phyloP scores from a whole-genome alignment of 1,140 invertebrate species.

The Drosophila bocki region DNA sequence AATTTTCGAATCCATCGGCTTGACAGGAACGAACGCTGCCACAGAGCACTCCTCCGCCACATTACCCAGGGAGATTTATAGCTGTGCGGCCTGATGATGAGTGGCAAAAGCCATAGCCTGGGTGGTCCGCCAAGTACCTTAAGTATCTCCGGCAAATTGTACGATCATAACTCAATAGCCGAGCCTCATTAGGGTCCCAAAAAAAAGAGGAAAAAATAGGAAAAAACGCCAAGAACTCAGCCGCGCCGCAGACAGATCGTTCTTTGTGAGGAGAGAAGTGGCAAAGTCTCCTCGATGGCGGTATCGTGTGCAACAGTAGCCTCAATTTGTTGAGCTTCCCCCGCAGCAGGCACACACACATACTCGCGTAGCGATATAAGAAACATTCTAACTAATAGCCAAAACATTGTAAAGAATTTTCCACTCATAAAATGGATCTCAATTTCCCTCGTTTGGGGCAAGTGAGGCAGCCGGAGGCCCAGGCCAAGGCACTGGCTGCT shows the following conservation, averaged over 20 bases:
- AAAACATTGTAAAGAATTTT: conserved; percentile 51
- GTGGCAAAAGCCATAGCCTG: conserved; percentile 49
- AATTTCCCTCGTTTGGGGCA: conserved; percentile 63
- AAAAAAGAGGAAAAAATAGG: not conserved
- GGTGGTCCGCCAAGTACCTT: conserved; percentile 46
- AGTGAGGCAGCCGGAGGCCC: conserved; percentile 17
- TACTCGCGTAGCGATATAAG: conserved; percentile 35
- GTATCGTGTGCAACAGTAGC: conserved; percentile 71
- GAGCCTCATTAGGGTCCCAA: conserved; percentile 67
- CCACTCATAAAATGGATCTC: conserved; percentile 63
- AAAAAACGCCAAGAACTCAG: conserved; percentile 25
- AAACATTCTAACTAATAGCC: conserved; percentile 76
- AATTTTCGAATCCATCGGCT: conserved; percentile 36
- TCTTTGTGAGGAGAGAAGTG: conserved; percentile 15
- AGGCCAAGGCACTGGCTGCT: conserved; percentile 30
- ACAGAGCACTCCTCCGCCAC: conserved; percentile 29
- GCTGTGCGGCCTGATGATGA: conserved; percentile 45
- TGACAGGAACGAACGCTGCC: conserved; percentile 34
- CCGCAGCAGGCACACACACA: conserved; percentile 29
- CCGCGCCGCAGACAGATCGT: conserved; percentile 30
- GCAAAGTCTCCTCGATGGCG: conserved; percentile 36
- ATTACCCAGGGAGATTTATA: conserved; percentile 34
- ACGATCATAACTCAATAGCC: conserved; percentile 72
- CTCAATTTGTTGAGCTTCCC: conserved; percentile 59
- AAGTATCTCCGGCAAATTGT: conserved; percentile 52